Evolutionary conservation across 2,113 vertebrate species (phyloP), one percentile per base, ranked within the genome.

Genomic region (Notothenia coriiceps): DNA sequence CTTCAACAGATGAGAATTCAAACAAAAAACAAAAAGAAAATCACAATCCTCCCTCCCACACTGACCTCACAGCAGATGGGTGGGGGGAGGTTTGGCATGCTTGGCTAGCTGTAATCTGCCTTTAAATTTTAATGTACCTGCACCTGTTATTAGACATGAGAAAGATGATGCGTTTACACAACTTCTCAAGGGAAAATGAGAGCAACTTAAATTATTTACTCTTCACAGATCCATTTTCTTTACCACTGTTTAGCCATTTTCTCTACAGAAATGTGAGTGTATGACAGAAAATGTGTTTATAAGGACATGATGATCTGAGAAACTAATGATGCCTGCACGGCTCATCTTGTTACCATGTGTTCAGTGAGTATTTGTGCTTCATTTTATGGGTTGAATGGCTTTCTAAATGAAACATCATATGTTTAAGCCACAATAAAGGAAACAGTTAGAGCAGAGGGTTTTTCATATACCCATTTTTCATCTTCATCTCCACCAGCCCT

Each of bases 401-500:
- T 82, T 71, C 65, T 43, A 56, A 86, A 46, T 40, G 60, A 79
- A 84, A 86, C 64, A 66, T 60, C 44, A 50, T 33, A 65, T 76
- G 60, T 79, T 68, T 60, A 80, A 61, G 61, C 47, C 72, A 80
- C 75, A 85, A 86, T 70, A 86, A 88, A 87, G 76, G 61, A 60
- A 78, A 62, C 20, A 52, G 50, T 70, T 75, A 0, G 52, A 78
- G 70, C 60, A 22, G 55, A 68, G 64, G 56, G 15, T 25, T 71
- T 71, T 69, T 69, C 63, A 67, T 2, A 69, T 56, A 18, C 20
- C 33, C 10, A 18, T 59, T 54, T 70, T 86, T 79, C 61, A 76
- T 69, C 66, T 65, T 80, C 74, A 81, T 80, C 60, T 86, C 57
- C 64, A 17, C 57, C 64, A 17, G 59, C 59, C 55, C 33, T 77